phyloP scores from a whole-genome alignment of 2,113 vertebrate genomes.

The Equus quagga region DNA sequence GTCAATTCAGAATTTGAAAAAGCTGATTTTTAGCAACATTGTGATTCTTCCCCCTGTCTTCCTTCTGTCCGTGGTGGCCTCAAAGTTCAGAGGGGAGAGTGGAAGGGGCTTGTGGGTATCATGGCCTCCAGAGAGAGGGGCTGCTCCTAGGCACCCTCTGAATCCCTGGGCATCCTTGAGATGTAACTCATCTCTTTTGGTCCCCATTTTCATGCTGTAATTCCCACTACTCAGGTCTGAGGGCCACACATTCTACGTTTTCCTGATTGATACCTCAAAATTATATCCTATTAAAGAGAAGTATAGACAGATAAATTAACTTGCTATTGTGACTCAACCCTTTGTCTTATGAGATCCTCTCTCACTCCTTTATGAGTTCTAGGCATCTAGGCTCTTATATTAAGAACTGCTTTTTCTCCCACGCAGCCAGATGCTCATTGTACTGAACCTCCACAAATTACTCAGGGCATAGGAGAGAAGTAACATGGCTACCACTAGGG shows the following conservation, averaged over 20 bases:
- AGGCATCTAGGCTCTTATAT: not conserved
- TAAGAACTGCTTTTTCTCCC: not conserved
- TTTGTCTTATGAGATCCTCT: not conserved
- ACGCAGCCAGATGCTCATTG: not conserved
- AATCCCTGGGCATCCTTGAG: not conserved
- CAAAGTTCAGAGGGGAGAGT: not conserved
- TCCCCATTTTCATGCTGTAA: not conserved
- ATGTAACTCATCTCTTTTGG: not conserved
- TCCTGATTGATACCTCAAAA: not conserved
- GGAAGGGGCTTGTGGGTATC: no score
- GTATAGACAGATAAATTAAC: not conserved
- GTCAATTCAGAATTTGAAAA: not conserved
- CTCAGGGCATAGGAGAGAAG: not conserved
- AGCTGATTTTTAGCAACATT: not conserved
- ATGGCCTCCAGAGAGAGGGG: not conserved
- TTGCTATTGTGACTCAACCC: not conserved
- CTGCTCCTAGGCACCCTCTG: not conserved
- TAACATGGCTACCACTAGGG: not conserved
- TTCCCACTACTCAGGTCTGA: not conserved
- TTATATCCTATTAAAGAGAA: not conserved
- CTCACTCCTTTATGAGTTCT: not conserved
- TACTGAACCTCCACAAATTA: constrained; percentile 20
- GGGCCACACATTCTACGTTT: not conserved
- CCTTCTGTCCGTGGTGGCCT: not conserved
- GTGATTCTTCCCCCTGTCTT: not conserved